phyloP scores from a whole-genome alignment of 1,140 invertebrate genomes.

The Oscheius sp. region DNA sequence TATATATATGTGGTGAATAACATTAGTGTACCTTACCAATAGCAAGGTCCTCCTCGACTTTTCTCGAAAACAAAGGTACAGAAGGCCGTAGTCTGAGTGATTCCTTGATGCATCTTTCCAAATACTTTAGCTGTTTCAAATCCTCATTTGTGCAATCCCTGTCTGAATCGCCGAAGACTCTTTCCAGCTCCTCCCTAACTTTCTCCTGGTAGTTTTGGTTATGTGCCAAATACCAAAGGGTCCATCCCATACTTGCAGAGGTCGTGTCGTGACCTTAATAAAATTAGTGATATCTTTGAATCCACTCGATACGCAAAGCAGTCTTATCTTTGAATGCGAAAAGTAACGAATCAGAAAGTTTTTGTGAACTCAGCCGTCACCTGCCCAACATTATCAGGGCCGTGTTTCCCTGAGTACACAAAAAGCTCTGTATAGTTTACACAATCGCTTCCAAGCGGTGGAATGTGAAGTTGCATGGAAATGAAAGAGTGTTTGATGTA shows the following conservation, averaged over 20 bases:
- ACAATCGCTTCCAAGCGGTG: too few species aligned
- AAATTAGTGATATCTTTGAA: too few species aligned
- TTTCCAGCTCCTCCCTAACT: constrained; percentile 62
- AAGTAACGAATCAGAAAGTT: too few species aligned
- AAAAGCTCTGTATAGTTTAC: too few species aligned
- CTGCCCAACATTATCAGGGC: too few species aligned
- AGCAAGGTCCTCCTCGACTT: constrained; percentile 64
- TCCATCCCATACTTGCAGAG: constrained; percentile 66
- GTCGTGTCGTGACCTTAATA: constrained; percentile 80
- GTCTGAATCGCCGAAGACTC: constrained; percentile 61
- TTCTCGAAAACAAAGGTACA: constrained; percentile 69
- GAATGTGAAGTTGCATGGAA: too few species aligned
- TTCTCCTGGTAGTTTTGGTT: constrained; percentile 62
- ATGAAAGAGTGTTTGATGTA: too few species aligned
- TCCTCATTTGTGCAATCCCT: constrained; percentile 64
- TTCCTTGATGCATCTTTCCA: constrained; percentile 74
- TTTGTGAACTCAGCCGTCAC: too few species aligned
- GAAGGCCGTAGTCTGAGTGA: constrained; percentile 75
- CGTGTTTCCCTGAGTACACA: too few species aligned
- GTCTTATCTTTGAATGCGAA: too few species aligned
- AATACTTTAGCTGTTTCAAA: constrained; percentile 69
- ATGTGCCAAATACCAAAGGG: constrained; percentile 63
- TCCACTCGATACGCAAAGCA: not conserved
- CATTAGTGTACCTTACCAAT: constrained; percentile 56
- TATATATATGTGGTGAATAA: not conserved